phyloP scores from a whole-genome alignment of 2,797 vertebrate species.

The Paedocypris micromegethes region DNA sequence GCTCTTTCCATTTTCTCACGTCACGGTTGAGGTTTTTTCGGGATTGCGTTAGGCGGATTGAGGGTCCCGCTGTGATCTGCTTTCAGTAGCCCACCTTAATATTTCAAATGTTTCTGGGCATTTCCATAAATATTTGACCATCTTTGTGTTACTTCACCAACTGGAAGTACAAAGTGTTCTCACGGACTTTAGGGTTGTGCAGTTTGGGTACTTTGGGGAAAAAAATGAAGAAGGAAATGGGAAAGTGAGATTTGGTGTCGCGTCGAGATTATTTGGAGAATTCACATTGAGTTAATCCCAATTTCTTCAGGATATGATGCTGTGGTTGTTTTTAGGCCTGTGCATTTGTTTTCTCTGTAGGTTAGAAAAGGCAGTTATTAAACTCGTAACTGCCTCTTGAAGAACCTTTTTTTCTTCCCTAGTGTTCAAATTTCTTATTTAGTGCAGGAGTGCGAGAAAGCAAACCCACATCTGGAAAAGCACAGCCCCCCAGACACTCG shows the following conservation, averaged over 20 bases:
- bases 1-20: slow-evolving; percentile 17
- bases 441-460: slow-evolving; percentile 30
- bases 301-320: too few species aligned
- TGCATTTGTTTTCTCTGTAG: too few species aligned
- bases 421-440: slow-evolving; percentile 30
- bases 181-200: slow-evolving; percentile 21
- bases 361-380: too few species aligned
- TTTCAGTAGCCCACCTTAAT: slow-evolving; percentile 37
- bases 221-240: too few species aligned
- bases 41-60: slow-evolving; percentile 24
- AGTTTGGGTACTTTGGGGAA: background rate
- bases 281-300: too few species aligned
- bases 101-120: slow-evolving; percentile 42
- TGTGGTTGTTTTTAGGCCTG: too few species aligned
- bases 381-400: too few species aligned
- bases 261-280: too few species aligned
- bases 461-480: slow-evolving; percentile 47
- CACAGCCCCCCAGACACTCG: slow-evolving; percentile 4
- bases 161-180: slow-evolving; percentile 30
- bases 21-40: slow-evolving; percentile 26
- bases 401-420: slow-evolving; percentile 27
- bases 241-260: too few species aligned
- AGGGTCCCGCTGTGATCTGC: slow-evolving; percentile 36
- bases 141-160: slow-evolving; percentile 36
- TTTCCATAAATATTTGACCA: slow-evolving; percentile 41